These are phyloP conservation scores for Adelphocoris suturalis DNA, from an alignment of 2,888 invertebrate species.

Conservation along the genomic window DNA sequence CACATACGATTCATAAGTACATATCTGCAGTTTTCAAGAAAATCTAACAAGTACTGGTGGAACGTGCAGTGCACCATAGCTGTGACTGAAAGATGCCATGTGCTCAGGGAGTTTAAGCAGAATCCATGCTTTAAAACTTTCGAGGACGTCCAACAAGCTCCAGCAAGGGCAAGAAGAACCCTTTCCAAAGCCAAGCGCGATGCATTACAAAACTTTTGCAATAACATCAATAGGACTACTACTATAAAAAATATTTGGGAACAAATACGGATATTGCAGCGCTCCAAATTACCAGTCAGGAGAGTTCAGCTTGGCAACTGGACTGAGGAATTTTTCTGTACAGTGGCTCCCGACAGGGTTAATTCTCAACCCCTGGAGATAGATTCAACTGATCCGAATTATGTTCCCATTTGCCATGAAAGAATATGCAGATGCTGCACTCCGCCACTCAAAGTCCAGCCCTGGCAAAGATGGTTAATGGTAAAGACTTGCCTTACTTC, in stretches of 20 bases:
- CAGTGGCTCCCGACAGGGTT: background rate
- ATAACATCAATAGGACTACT: conserved; percentile 3
- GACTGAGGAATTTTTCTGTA: conserved; percentile 27
- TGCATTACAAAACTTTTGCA: conserved; percentile 2
- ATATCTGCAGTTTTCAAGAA: no score
- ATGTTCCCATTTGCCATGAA: conserved; percentile 6
- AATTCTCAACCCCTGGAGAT: background rate
- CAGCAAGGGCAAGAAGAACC: background rate
- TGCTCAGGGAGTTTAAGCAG: background rate
- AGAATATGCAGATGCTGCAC: background rate
- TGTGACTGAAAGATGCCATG: background rate
- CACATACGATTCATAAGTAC: background rate
- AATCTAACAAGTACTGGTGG: conserved; percentile 38
- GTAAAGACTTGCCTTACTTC: background rate
- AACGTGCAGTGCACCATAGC: background rate
- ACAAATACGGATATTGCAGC: conserved; percentile 19
- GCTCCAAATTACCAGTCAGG: background rate
- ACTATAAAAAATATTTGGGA: conserved; percentile 35
- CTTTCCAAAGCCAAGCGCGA: conserved; percentile 40
- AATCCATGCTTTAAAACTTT: conserved; percentile 36
- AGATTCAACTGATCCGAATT: background rate
- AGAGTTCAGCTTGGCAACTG: background rate
- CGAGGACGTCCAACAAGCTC: background rate
- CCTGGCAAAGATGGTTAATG: conserved; percentile 20
- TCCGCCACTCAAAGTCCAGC: background rate